Conservation (phyloP, 1,140 invertebrate genomes). For the Magallana gigas region DNA sequence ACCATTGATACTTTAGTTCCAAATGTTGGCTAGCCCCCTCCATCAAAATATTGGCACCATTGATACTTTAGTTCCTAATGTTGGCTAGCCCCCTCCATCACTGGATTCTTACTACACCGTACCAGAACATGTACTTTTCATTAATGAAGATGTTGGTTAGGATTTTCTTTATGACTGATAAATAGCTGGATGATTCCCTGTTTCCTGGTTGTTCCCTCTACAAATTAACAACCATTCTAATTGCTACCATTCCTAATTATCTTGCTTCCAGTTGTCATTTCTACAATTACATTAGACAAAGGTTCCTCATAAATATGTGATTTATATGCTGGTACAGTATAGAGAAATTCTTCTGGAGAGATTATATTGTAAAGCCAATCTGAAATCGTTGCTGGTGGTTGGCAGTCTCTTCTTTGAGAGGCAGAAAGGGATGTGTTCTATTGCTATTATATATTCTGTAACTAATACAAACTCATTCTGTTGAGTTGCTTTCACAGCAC, state of each 20-base stretch:
- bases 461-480: background rate
- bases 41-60: too few relatives aligned
- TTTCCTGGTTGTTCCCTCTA: background rate
- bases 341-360: too few relatives aligned
- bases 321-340: background rate
- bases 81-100: too few relatives aligned
- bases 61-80: too few relatives aligned
- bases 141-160: background rate
- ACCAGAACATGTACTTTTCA: background rate
- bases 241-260: constrained; percentile 1
- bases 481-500: constrained; percentile 2
- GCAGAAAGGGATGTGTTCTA: too few relatives aligned
- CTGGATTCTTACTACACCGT: too few relatives aligned
- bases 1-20: too few relatives aligned
- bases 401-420: too few relatives aligned
- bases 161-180: background rate
- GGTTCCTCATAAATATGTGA: background rate
- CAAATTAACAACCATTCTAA: background rate
- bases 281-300: constrained; percentile 16
- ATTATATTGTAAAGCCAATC: too few relatives aligned
- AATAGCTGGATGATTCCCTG: background rate
- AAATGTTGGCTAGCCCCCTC: too few relatives aligned
- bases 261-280: background rate
- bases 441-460: background rate
- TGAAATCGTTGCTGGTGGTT: too few relatives aligned